These are phyloP conservation scores for Dinoponera quadriceps DNA, from an alignment of 1,140 invertebrate genomes.

Conservation along the genomic window DNA sequence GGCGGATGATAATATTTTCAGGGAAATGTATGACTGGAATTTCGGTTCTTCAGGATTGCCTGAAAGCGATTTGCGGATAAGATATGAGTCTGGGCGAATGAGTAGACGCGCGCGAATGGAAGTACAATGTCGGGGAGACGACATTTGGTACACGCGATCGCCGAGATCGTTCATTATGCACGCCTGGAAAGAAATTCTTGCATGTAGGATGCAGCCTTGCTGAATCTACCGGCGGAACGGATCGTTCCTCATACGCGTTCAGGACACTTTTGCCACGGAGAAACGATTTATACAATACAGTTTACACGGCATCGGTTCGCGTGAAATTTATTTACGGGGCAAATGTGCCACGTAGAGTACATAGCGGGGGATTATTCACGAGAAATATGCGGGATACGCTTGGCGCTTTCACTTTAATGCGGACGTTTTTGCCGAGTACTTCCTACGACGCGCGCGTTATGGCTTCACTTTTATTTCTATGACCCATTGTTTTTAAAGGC, in stretches of 20 bases:
- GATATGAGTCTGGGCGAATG: slow-evolving; percentile 64
- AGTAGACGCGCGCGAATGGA: slow-evolving; percentile 58
- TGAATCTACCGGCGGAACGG: background rate
- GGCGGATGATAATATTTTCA: too few relatives aligned
- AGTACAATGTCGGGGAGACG: slow-evolving; percentile 33
- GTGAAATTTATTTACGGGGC: background rate
- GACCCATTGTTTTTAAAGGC: slow-evolving; percentile 36
- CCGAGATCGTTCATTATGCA: slow-evolving; percentile 37
- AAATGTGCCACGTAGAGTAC: background rate
- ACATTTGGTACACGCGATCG: slow-evolving; percentile 6
- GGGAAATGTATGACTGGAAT: too few relatives aligned
- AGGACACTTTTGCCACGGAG: background rate
- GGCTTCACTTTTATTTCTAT: background rate
- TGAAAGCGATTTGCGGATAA: too few relatives aligned
- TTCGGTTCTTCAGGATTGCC: too few relatives aligned
- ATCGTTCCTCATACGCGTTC: background rate
- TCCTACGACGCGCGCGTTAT: background rate
- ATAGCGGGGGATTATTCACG: background rate
- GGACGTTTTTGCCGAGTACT: background rate
- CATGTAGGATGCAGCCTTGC: background rate
- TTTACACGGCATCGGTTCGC: background rate
- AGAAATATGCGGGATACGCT: background rate
- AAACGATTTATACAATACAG: background rate
- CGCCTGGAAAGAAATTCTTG: background rate
- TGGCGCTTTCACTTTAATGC: background rate